These are phyloP conservation scores for Dendrocincla tyrannina DNA, from an alignment of 2,797 vertebrate species.

Conservation along the genomic window DNA sequence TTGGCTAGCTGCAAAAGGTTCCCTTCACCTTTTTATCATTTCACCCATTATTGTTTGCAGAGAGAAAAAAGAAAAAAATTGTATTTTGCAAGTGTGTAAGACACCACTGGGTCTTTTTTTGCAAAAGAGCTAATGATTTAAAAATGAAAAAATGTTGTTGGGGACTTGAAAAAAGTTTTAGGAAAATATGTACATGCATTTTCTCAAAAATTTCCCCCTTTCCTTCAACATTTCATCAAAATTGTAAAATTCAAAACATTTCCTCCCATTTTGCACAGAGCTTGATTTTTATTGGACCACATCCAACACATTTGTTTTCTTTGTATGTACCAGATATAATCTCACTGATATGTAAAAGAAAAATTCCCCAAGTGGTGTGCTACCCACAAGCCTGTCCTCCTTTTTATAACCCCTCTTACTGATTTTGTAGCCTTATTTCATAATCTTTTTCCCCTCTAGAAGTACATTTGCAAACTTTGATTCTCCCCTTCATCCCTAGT, in stretches of 20 bases:
- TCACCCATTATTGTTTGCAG: not conserved
- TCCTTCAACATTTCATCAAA: constrained; percentile 18
- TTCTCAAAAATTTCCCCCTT: not conserved
- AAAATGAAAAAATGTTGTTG: not conserved
- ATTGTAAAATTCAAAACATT: constrained; percentile 25
- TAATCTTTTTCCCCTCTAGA: not conserved
- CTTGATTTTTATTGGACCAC: constrained; percentile 5
- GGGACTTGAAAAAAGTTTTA: not conserved
- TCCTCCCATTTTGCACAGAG: not conserved
- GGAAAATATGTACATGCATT: not conserved
- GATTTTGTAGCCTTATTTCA: not conserved
- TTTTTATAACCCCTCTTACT: not conserved
- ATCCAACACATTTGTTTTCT: constrained; percentile 5
- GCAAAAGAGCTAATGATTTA: not conserved
- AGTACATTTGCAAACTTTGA: not conserved
- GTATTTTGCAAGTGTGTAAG: not conserved
- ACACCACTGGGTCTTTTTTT: not conserved
- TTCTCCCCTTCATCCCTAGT: not conserved
- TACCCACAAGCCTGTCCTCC: not conserved
- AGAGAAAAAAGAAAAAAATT: not conserved
- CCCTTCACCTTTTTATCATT: constrained; percentile 1
- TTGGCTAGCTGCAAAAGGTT: not conserved
- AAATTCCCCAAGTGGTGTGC: not conserved
- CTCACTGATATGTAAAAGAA: not conserved
- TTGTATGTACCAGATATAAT: constrained; percentile 3